Base-by-base conservation (phyloP, 2,888 invertebrate genomes). In the Troilus luridus region DNA sequence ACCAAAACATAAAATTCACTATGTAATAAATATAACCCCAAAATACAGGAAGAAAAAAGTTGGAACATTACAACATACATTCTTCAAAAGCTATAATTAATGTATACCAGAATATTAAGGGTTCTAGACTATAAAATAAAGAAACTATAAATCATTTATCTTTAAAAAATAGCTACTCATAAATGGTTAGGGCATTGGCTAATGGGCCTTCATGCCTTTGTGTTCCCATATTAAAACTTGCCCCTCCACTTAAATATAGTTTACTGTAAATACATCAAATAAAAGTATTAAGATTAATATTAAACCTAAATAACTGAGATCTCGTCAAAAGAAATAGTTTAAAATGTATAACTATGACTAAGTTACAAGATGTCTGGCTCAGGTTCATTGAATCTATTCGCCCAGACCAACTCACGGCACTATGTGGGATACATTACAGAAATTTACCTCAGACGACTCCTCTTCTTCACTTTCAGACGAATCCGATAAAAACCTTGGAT, bases 401-500 rank as follows among this genome's bases (percentile, higher is more conserved):
- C 60, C 90, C 90, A 88, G 90, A 88, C 88, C 90, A 90, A 90
- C 90, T 90, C 90, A 90, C 90, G 90, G 88, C 90, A 85, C 41
- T 90, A 88, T 85, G 62, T 90, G 62, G 85, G 90, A 88, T 88
- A 88, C 88, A 41, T 41, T 89, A 41, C 59, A 81, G 27, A 77
- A 58, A 94, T 95, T 96, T 96, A 98, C 98, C 98, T 98, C 98
- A 94, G 98, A 98, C 94, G 98, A 98, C 95, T 98, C 98, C 95
- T 98, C 98, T 95, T 98, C 98, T 95, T 98, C 98, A 95, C 98
- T 98, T 95, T 98, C 98, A 94, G 98, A 98, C 95, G 98, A 96
- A 96, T 98, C 98, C 95, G 97, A 97, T 96, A 98, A 97, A 96
- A 96, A 97, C 95, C 97, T 97, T 94, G 97, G 97, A 94, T 97